Base-by-base conservation (phyloP, 2,113 vertebrate genomes). In the Scomber japonicus region DNA sequence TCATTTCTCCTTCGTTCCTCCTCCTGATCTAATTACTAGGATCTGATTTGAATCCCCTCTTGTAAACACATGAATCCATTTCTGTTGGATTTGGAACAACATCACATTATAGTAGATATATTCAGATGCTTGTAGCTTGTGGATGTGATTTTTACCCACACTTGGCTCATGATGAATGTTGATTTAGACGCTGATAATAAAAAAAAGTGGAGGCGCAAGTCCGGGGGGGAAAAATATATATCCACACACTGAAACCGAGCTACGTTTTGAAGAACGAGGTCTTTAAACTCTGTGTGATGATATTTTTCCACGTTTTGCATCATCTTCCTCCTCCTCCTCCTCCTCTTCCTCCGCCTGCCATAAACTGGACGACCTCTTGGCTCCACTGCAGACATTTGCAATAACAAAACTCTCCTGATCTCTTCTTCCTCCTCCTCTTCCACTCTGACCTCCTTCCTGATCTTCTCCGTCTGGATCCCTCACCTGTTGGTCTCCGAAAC, bases 171-270 rank as follows among this genome's bases (percentile, higher is more conserved):
- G 56, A 2, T 64, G 75, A 31, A 35, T 17, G 53, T 46, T 49
- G 40, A 16, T 83, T 83, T 89, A 85, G 88, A 82, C 77, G n/a
- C 75, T 66, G 77, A 56, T 49, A 6, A 35, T 6, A 35, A 35
- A 35, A 35, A 1, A 27, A 67, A 53, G 15, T 56, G 68, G 83
- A 85, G 64, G 49, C 64, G 71, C 60, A 44, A 31, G 27, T 10
- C 35, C 7, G 8, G 35, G 14, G 14, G 57, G 76, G 88, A 80
- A 86, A 88, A 88, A 88, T 87, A 82, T 82, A 3, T 12, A 78
- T 82, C 82, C 21, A 45, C 78, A 81, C 81, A 68, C 77, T 46
- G 51, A 24, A 27, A 27, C 24, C 24, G 24, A 45, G 67, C 49
- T 12, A 7, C 8, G 19, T 64, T 45, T 56, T 40, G 50, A n/a